Conservation (phyloP, 2,888 invertebrate genomes). For the Parnassius smintheus region DNA sequence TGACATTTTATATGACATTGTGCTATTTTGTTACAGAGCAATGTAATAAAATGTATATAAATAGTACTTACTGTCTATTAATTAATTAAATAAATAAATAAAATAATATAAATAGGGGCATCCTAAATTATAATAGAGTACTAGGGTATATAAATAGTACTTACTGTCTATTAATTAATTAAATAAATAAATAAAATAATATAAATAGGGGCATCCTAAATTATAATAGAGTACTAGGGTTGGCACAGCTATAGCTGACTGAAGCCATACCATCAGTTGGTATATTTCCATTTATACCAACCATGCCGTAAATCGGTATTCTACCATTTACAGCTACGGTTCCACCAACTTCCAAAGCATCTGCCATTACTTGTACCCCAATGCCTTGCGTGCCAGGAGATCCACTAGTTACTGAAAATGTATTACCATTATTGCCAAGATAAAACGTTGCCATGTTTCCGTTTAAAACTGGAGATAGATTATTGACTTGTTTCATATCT, state of each 20-base stretch:
- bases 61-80: background rate
- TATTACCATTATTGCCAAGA: conserved; percentile 36
- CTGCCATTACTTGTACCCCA: conserved; percentile 51
- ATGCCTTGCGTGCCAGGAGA: conserved; percentile 39
- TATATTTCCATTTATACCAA: conserved; percentile 51
- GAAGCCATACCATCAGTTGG: conserved; percentile 50
- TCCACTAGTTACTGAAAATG: conserved; percentile 38
- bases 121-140: conserved; percentile 11
- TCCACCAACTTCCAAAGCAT: conserved; percentile 57
- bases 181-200: conserved; percentile 25
- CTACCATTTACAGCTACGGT: conserved; percentile 51
- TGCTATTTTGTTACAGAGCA: too few relatives aligned
- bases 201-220: background rate
- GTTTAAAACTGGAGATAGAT: conserved; percentile 32
- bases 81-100: conserved; percentile 25
- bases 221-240: conserved; percentile 22
- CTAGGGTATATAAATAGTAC: conserved; percentile 17
- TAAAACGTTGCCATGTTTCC: conserved; percentile 40
- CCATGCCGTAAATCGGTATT: conserved; percentile 55
- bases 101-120: background rate
- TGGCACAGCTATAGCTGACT: conserved; percentile 47
- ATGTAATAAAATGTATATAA: too few relatives aligned
- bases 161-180: background rate
- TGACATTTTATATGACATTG: too few relatives aligned
- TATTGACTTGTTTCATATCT: conserved; percentile 24